Base-by-base conservation (phyloP, 2,113 vertebrate genomes). In the Pomatostomus ruficeps region DNA sequence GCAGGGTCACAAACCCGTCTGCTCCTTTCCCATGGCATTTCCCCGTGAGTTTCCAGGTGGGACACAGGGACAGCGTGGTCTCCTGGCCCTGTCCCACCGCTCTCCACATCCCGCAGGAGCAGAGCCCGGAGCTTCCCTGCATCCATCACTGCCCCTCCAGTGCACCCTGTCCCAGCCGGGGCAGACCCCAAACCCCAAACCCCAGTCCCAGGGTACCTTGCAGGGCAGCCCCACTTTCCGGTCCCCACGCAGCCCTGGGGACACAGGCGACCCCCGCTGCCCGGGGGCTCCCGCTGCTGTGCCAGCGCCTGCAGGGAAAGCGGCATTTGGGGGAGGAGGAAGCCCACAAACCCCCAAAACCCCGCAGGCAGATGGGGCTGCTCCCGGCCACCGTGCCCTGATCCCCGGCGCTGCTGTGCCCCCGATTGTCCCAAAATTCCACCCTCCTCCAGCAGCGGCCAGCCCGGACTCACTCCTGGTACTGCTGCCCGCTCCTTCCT, bases 11-110 rank as follows among this genome's bases (percentile, higher is more conserved):
- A 22, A 73, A 38, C 33, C 13, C 54, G 0, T 28, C 2, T 31
- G 4, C 1, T 72, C 46, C n/a, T 52, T 61, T 29, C 4, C 42
- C 28, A 11, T 0, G 1, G 16, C 62, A 3, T 25, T 25, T 57
- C 46, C 42, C 13, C 0, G 0, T 1, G 18, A 45, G 4, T 38
- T 26, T 19, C 71, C 9, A 1, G 0, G 1, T 4, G 54, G 29
- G 33, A 55, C 23, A 23, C 18, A 28, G 29, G 36, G 24, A 11
- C 7, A 10, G 33, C 12, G 14, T 8, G 20, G 15, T 23, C 48
- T 59, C 45, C 49, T 3, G 6, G 35, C 11, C n/a, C 0, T 31
- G 4, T 26, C 38, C 62, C 5, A 3, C 55, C 8, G 14, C n/a
- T n/a, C 23, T 31, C 23, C 43, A 6, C 48, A 26, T 14, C 16